Percentiles rank a stretch among this genome's conserved stretches.
Evolutionary conservation across 2,888 invertebrate genomes (phyloP).

Genomic region (Caenorhabditis plicata): DNA sequence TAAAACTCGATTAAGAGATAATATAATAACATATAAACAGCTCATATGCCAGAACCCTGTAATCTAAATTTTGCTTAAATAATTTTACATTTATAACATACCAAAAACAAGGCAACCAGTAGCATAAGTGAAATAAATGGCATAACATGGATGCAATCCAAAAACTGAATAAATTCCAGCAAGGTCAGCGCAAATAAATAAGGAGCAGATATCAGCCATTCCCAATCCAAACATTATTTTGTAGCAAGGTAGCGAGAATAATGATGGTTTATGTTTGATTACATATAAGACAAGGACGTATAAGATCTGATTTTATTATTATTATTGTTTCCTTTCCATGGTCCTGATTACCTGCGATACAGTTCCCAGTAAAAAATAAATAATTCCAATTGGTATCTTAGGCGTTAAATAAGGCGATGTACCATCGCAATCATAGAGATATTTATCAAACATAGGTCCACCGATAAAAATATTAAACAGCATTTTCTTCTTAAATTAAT

Average conservation of each 20-base stretch:
- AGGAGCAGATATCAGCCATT: constrained; percentile 23
- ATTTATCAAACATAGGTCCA: no score
- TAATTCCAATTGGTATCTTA: constrained; percentile 4
- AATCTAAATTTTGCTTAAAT: neutral
- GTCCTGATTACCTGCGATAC: constrained; percentile 5
- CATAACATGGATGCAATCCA: constrained; percentile 28
- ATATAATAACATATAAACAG: constrained; percentile 26
- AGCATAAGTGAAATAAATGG: constrained; percentile 20
- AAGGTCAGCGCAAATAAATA: constrained; percentile 32
- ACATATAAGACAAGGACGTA: constrained; percentile 13
- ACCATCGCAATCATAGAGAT: constrained; percentile 24
- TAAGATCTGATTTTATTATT: constrained; percentile 10
- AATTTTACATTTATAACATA: neutral
- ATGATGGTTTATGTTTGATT: constrained; percentile 5
- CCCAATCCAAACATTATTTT: constrained; percentile 28
- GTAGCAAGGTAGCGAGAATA: constrained; percentile 18
- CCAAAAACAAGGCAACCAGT: constrained; percentile 29
- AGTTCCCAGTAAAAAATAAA: constrained; percentile 14
- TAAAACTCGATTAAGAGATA: constrained; percentile 29
- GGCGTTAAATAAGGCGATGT: constrained; percentile 9
- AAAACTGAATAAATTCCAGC: constrained; percentile 33
- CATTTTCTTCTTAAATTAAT: no score
- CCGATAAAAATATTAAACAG: no score
- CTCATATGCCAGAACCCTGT: constrained; percentile 39
- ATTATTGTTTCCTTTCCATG: no score